Percentiles rank a stretch among this genome's conserved stretches.
These are phyloP conservation scores for Ichneumon xanthorius DNA, from an alignment of 2,888 invertebrate species.

Conservation along the genomic window DNA sequence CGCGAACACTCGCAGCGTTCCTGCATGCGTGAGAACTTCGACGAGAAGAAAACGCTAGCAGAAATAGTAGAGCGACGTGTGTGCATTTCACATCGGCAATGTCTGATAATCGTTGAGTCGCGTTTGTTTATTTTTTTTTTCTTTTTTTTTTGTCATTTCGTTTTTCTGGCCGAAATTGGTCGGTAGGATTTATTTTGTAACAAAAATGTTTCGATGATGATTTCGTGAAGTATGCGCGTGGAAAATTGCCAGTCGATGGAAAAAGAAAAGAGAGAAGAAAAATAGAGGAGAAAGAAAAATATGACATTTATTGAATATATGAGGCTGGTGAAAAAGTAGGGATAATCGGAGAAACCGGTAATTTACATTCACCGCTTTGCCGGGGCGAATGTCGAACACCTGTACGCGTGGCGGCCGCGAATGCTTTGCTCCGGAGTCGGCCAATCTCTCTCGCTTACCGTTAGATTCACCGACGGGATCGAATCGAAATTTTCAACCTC, in stretches of 20 bases:
- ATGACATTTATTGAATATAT: slow-evolving; percentile 6
- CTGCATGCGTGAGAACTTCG: slow-evolving; percentile 77
- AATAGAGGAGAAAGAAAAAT: neutral
- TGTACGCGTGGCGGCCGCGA: slow-evolving; percentile 69
- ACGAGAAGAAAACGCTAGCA: slow-evolving; percentile 77
- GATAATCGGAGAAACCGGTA: slow-evolving; percentile 73
- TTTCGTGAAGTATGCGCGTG: neutral
- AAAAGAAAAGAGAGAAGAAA: neutral
- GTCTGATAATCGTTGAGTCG: slow-evolving; percentile 13
- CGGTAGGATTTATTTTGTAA: neutral
- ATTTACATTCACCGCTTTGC: slow-evolving; percentile 74
- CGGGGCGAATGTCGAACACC: slow-evolving; percentile 73
- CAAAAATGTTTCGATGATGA: too few species aligned
- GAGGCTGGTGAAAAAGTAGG: slow-evolving; percentile 54
- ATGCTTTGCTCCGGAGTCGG: slow-evolving; percentile 52
- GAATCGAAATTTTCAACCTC: slow-evolving; percentile 12
- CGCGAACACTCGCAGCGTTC: slow-evolving; percentile 38
- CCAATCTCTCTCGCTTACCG: neutral
- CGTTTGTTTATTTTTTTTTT: slow-evolving; percentile 31
- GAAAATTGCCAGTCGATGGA: neutral
- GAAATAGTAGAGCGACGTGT: slow-evolving; percentile 57
- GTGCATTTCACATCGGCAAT: slow-evolving; percentile 48
- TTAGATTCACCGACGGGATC: slow-evolving; percentile 28
- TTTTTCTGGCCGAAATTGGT: neutral
- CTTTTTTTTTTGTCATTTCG: neutral